These are phyloP conservation scores for Calameuta idolon DNA, from an alignment of 2,888 invertebrate genomes.

Conservation along the genomic window DNA sequence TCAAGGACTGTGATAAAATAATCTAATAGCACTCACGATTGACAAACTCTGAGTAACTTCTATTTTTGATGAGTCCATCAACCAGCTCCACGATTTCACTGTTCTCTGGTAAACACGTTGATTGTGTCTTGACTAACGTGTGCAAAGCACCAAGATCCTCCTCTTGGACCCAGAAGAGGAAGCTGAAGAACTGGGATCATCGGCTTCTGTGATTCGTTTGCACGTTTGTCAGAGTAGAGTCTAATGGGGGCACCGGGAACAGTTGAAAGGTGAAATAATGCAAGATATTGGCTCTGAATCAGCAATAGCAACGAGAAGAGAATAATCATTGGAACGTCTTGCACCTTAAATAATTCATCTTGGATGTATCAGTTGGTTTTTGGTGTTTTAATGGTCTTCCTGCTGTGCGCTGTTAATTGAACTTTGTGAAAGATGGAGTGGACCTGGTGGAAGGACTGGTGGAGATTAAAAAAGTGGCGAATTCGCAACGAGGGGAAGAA, in stretches of 20 bases:
- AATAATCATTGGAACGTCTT: background rate
- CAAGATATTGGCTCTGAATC: background rate
- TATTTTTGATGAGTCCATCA: background rate
- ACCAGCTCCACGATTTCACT: background rate
- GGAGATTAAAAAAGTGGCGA: slow-evolving; percentile 80
- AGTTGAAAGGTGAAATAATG: background rate
- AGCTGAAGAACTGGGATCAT: background rate
- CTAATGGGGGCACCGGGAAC: background rate
- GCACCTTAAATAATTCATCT: background rate
- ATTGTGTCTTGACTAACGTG: background rate
- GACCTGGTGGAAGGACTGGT: slow-evolving; percentile 86
- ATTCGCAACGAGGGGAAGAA: slow-evolving; percentile 53
- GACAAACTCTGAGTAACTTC: background rate
- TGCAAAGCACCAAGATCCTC: background rate
- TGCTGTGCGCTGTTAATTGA: background rate
- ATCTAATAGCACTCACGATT: background rate
- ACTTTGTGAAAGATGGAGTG: slow-evolving; percentile 73
- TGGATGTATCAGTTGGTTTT: background rate
- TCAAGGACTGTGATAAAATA: background rate
- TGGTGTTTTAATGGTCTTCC: background rate
- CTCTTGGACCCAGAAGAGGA: background rate
- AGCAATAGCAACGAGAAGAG: background rate
- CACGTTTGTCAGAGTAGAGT: background rate
- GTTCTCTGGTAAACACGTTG: background rate
- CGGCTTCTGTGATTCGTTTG: background rate